These are phyloP conservation scores for Thereva nobilitata DNA, from an alignment of 2,888 invertebrate species.

Conservation along the genomic window DNA sequence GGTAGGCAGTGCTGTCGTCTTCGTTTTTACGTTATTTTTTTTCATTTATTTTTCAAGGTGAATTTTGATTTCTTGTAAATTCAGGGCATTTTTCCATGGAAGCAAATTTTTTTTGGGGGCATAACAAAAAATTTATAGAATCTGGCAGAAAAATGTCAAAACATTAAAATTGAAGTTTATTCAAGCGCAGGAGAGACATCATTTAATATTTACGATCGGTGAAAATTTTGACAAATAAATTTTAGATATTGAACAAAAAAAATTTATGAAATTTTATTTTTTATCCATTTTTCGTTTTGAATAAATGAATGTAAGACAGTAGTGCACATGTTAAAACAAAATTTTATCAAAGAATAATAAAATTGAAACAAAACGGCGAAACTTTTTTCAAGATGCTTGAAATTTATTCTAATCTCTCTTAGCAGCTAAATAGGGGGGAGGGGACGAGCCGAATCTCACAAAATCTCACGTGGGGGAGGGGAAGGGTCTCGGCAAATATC, in stretches of 20 bases:
- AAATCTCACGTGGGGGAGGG: too few species aligned
- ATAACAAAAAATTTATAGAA: not conserved
- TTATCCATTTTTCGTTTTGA: too few species aligned
- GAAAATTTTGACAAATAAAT: conserved; percentile 41
- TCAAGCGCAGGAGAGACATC: conserved; percentile 32
- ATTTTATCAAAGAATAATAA: not conserved
- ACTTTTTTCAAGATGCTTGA: too few species aligned
- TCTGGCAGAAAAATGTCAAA: conserved; percentile 19
- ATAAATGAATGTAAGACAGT: not conserved
- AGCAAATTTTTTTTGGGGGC: conserved; percentile 5
- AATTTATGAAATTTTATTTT: too few species aligned
- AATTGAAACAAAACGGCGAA: not conserved
- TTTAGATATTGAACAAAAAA: conserved; percentile 1
- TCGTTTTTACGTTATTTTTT: conserved; percentile 1
- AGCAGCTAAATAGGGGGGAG: too few species aligned
- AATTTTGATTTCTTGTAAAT: conserved; percentile 34
- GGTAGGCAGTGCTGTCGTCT: not conserved
- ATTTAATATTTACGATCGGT: conserved; percentile 39
- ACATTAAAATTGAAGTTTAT: conserved; percentile 35
- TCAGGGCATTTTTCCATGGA: conserved; percentile 33
- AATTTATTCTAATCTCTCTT: too few species aligned
- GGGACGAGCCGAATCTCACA: too few species aligned
- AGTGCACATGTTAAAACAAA: not conserved
- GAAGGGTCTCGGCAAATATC: too few species aligned
- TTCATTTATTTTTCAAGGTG: conserved; percentile 30